phyloP scores from a whole-genome alignment of 2,113 vertebrate species.

The Alectura lathami region DNA sequence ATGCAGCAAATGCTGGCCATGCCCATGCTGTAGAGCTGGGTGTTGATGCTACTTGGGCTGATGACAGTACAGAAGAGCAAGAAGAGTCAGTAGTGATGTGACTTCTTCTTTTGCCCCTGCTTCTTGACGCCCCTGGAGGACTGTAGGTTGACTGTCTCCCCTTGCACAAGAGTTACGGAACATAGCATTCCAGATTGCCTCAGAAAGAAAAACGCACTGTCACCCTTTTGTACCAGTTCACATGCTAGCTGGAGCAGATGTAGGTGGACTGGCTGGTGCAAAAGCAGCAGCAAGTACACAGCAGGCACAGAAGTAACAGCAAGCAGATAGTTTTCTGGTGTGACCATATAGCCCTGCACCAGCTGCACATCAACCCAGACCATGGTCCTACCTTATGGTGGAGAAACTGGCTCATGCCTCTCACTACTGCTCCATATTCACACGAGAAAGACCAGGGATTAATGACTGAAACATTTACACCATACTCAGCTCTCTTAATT shows the following conservation, averaged over 20 bases:
- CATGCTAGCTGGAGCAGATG: rapidly evolving
- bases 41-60: rapidly evolving
- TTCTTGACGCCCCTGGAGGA: background rate
- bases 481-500: background rate
- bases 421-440: background rate
- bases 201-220: rapidly evolving
- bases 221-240: rapidly evolving
- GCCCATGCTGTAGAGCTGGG: too few species aligned
- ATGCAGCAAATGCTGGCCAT: background rate
- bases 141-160: background rate
- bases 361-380: too few species aligned
- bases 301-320: too few species aligned
- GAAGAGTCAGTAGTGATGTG: rapidly evolving
- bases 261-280: too few species aligned
- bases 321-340: background rate
- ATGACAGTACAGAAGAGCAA: rapidly evolving
- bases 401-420: background rate
- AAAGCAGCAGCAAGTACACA: too few species aligned
- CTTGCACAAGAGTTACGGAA: background rate
- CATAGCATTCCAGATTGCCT: background rate
- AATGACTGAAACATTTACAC: background rate
- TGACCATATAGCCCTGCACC: background rate
- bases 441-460: rapidly evolving
- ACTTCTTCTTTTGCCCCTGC: background rate
- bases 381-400: background rate